phyloP scores from a whole-genome alignment of 2,888 invertebrate species.

The Aleiodes testaceus region DNA sequence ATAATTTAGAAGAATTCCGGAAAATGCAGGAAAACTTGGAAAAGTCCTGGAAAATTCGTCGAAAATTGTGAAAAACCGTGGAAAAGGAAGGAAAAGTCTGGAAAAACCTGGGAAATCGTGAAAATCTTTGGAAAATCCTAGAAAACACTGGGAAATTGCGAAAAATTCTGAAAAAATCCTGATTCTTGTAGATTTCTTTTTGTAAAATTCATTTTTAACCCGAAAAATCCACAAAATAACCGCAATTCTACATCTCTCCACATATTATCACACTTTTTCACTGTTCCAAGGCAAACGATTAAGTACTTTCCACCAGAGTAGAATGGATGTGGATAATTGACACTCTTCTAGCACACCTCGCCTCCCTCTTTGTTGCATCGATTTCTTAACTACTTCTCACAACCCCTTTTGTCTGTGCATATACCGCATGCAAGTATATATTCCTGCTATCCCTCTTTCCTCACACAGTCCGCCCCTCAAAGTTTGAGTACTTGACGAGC shows the following conservation, averaged over 20 bases:
- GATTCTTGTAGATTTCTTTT: no score
- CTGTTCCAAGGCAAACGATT: neutral
- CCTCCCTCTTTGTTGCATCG: constrained; percentile 25
- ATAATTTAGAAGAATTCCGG: no score
- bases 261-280: neutral
- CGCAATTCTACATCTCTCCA: neutral
- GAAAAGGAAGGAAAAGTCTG: no score
- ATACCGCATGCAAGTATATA: neutral
- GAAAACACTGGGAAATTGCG: no score
- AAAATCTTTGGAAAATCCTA: no score
- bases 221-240: no score
- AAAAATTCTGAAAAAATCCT: no score
- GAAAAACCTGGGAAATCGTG: no score
- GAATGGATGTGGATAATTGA: constrained; percentile 26
- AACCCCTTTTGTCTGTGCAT: constrained; percentile 26
- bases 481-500: constrained; percentile 15
- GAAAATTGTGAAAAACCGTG: no score
- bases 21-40: no score
- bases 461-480: neutral
- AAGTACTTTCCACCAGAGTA: constrained; percentile 5
- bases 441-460: neutral
- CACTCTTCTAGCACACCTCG: constrained; percentile 23
- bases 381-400: constrained; percentile 16
- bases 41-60: no score
- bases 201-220: no score